Evolutionary conservation across 2,113 vertebrate species (phyloP).

Genomic region (Vicugna pacos): DNA sequence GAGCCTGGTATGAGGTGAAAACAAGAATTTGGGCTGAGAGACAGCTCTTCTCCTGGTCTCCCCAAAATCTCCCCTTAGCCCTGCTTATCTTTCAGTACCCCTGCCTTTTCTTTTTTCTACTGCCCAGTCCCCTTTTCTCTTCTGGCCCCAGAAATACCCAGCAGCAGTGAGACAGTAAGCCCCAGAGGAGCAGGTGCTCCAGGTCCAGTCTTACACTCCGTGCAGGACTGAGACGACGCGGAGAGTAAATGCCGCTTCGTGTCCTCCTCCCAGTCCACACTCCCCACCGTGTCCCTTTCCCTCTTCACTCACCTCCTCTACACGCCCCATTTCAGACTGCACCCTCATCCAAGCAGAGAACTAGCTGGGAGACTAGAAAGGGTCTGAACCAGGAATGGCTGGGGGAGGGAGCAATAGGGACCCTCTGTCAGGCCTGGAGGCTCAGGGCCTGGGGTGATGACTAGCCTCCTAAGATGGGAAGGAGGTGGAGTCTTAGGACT

Average conservation of each 20-base stretch:
- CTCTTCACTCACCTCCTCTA: background rate
- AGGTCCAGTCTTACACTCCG: background rate
- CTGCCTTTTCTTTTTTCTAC: background rate
- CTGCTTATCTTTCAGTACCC: background rate
- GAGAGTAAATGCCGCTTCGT: background rate
- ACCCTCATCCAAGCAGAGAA: background rate
- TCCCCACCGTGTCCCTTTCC: background rate
- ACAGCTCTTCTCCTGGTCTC: background rate
- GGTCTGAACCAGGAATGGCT: background rate
- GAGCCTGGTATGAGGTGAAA: conserved; percentile 18
- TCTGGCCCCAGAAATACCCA: background rate
- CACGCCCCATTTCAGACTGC: background rate
- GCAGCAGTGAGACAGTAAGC: background rate
- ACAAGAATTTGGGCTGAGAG: background rate
- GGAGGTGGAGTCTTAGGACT: background rate
- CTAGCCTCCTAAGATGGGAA: background rate
- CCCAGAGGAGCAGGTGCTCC: background rate
- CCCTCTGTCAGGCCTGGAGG: background rate
- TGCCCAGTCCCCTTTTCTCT: background rate
- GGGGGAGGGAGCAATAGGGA: accelerated
- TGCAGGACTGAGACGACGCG: background rate
- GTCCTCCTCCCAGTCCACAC: background rate
- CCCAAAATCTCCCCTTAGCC: background rate
- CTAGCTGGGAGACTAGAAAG: background rate
- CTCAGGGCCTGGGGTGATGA: background rate